These are phyloP conservation scores for Samia ricini DNA, from an alignment of 1,140 invertebrate genomes.

Conservation along the genomic window DNA sequence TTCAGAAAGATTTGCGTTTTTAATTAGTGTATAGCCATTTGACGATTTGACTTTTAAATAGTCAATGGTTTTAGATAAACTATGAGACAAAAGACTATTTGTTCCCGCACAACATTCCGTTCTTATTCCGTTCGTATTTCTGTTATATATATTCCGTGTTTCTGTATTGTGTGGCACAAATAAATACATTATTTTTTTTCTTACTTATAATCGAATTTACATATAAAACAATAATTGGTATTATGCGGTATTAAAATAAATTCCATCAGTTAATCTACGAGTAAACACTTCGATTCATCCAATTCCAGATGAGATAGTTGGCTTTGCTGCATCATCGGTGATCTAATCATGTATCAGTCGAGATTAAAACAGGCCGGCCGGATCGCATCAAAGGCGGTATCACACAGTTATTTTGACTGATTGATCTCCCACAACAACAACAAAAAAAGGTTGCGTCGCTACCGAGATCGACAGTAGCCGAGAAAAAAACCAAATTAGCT, in stretches of 20 bases:
- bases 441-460: constrained; percentile 75
- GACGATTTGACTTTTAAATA: too few species aligned
- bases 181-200: not conserved
- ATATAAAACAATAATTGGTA: constrained; percentile 12
- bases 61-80: too few species aligned
- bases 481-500: constrained; percentile 77
- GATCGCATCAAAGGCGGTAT: constrained; percentile 75
- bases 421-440: constrained; percentile 68
- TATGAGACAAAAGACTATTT: too few species aligned
- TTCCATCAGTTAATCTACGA: constrained; percentile 46
- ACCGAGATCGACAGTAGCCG: constrained; percentile 76
- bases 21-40: too few species aligned
- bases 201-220: constrained; percentile 8
- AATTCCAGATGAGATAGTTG: constrained; percentile 67
- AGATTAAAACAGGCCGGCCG: constrained; percentile 74
- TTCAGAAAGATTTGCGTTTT: too few species aligned
- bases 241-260: constrained; percentile 18
- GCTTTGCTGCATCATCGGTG: constrained; percentile 72
- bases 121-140: too few species aligned
- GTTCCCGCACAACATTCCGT: too few species aligned
- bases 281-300: constrained; percentile 50
- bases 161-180: not conserved
- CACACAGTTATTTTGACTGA: constrained; percentile 78
- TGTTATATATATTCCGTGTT: too few species aligned
- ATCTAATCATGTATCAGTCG: constrained; percentile 73